Conservation (phyloP, 1,140 invertebrate species). For the Drosophila teissieri region DNA sequence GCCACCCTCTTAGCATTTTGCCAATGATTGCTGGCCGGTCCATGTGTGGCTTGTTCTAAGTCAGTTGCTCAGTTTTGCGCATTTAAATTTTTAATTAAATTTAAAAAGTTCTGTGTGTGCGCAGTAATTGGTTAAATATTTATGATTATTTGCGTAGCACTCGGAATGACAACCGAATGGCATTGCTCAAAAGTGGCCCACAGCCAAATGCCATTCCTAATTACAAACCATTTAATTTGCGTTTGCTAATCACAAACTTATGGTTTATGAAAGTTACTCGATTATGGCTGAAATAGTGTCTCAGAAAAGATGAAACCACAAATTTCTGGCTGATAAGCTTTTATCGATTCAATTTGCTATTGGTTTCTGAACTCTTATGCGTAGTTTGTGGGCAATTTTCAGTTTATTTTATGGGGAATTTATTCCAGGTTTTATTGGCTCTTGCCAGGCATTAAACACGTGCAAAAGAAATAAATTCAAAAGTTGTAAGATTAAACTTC, state of each 20-base stretch:
- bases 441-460: background rate
- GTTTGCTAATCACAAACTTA: slow-evolving; percentile 12
- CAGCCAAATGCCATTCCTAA: slow-evolving; percentile 42
- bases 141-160: slow-evolving; percentile 39
- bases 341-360: slow-evolving; percentile 14
- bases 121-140: slow-evolving; percentile 50
- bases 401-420: too few relatives aligned
- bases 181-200: slow-evolving; percentile 8
- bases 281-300: slow-evolving; percentile 2
- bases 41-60: slow-evolving; percentile 17
- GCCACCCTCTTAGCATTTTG: background rate
- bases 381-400: too few relatives aligned
- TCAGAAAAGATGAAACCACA: background rate
- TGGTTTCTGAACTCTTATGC: background rate
- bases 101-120: slow-evolving; percentile 53
- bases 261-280: slow-evolving; percentile 5
- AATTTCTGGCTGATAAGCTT: slow-evolving; percentile 10
- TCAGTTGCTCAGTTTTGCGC: slow-evolving; percentile 41
- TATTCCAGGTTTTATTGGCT: background rate
- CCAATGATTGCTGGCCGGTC: slow-evolving; percentile 5
- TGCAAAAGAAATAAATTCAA: background rate
- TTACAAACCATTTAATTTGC: slow-evolving; percentile 30
- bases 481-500: too few relatives aligned
- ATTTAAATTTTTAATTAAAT: slow-evolving; percentile 81
- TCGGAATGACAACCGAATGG: slow-evolving; percentile 20